A percentile compares a stretch with the other conserved stretches of the same genome.
Conservation (phyloP, 2,888 invertebrate genomes). For the Callimorpha dominula region DNA sequence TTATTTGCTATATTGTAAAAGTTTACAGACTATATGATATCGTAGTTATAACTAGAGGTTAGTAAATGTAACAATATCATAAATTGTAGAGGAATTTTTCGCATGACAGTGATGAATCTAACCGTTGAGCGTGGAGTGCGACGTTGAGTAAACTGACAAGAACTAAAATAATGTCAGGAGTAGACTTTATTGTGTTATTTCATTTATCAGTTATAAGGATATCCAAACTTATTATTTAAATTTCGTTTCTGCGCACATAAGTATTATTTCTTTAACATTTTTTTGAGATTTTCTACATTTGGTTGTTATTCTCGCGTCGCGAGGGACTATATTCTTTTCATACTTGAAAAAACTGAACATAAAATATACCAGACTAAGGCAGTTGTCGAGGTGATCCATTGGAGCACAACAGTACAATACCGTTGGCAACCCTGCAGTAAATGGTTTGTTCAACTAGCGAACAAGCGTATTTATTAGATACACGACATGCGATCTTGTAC, state of each 20-base stretch:
- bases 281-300: too few relatives aligned
- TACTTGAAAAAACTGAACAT: too few relatives aligned
- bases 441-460: conserved; percentile 59
- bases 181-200: conserved; percentile 22
- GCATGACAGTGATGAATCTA: conserved; percentile 62
- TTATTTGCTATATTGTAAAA: conserved; percentile 12
- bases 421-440: conserved; percentile 42
- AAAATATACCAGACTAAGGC: background rate
- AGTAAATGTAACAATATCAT: conserved; percentile 45
- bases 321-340: too few relatives aligned
- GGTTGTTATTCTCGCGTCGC: too few relatives aligned
- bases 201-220: background rate
- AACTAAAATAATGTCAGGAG: conserved; percentile 49
- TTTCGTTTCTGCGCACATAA: too few relatives aligned
- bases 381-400: background rate
- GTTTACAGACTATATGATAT: conserved; percentile 15
- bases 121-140: conserved; percentile 38
- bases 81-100: conserved; percentile 62
- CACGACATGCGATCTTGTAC: conserved; percentile 46
- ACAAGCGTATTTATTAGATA: conserved; percentile 60
- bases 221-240: too few relatives aligned
- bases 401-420: background rate
- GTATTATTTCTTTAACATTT: background rate
- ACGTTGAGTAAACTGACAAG: conserved; percentile 62
- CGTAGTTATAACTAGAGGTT: conserved; percentile 33